A percentile compares a stretch with the other conserved stretches of the same genome.
Evolutionary conservation across 2,888 invertebrate species (phyloP).

Genomic region (Cheilosia soror): DNA sequence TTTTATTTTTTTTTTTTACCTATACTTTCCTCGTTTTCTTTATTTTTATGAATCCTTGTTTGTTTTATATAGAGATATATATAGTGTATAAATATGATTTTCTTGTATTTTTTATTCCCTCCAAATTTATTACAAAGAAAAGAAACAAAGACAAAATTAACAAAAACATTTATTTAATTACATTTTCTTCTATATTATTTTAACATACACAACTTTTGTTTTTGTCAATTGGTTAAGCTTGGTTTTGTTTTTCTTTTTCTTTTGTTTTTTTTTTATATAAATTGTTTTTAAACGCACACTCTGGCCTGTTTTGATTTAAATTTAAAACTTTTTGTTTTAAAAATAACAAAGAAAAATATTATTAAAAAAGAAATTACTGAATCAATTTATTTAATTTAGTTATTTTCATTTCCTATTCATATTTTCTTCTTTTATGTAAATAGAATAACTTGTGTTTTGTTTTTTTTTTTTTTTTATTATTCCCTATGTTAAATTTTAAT

Average conservation of each 20-base stretch:
- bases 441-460: constrained; percentile 83
- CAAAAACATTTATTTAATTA: constrained; percentile 42
- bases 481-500: constrained; percentile 76
- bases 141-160: constrained; percentile 35
- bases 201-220: constrained; percentile 43
- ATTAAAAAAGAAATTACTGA: constrained; percentile 32
- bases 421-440: constrained; percentile 85
- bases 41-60: constrained; percentile 41
- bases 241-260: constrained; percentile 13
- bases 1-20: constrained; percentile 38
- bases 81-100: constrained; percentile 54
- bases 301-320: constrained; percentile 23
- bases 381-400: constrained; percentile 59
- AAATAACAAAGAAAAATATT: constrained; percentile 25
- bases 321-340: constrained; percentile 13
- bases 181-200: constrained; percentile 25
- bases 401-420: constrained; percentile 57
- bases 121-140: constrained; percentile 53
- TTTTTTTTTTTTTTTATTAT: too few relatives aligned
- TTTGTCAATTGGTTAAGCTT: constrained; percentile 45
- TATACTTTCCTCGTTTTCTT: constrained; percentile 33
- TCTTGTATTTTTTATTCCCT: constrained; percentile 66
- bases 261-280: neutral
- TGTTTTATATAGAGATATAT: constrained; percentile 53
- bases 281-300: constrained; percentile 41